phyloP scores from a whole-genome alignment of 2,888 invertebrate species.

The Pseudoips prasinana region DNA sequence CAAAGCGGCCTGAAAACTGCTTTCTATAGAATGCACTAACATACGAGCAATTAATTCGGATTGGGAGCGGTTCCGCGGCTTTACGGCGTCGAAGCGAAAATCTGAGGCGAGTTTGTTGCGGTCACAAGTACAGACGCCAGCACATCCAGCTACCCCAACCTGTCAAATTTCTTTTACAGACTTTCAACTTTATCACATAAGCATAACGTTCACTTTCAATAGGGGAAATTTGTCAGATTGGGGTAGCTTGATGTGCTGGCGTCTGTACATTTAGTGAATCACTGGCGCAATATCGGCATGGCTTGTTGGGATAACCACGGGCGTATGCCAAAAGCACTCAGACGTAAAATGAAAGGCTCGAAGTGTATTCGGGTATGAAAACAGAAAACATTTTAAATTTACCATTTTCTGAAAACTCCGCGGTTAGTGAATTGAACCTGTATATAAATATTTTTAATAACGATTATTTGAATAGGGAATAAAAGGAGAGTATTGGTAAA shows the following conservation, averaged over 20 bases:
- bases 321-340: slow-evolving; percentile 38
- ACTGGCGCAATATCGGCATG: slow-evolving; percentile 43
- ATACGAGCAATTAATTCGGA: slow-evolving; percentile 30
- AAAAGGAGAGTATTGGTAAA: too few relatives aligned
- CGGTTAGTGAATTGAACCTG: slow-evolving; percentile 17
- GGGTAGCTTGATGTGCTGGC: too few relatives aligned
- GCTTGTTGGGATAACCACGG: slow-evolving; percentile 28
- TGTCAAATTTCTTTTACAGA: too few relatives aligned
- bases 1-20: too few relatives aligned
- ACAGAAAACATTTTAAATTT: slow-evolving; percentile 38
- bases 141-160: too few relatives aligned
- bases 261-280: slow-evolving; percentile 47
- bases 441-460: too few relatives aligned
- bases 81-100: slow-evolving; percentile 32
- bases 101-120: slow-evolving; percentile 35
- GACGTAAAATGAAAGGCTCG: slow-evolving; percentile 45
- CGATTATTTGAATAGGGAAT: too few relatives aligned
- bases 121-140: slow-evolving; percentile 36
- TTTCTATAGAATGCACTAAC: too few relatives aligned
- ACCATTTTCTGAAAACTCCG: slow-evolving; percentile 16
- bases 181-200: too few relatives aligned
- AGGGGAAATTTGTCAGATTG: too few relatives aligned
- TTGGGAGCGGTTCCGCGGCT: slow-evolving; percentile 9
- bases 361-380: slow-evolving; percentile 28
- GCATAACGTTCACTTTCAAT: too few relatives aligned